Percentiles rank a stretch among this genome's conserved stretches.
These are phyloP conservation scores for Paramisgurnus dabryanus DNA, from an alignment of 2,113 vertebrate genomes.

Conservation along the genomic window DNA sequence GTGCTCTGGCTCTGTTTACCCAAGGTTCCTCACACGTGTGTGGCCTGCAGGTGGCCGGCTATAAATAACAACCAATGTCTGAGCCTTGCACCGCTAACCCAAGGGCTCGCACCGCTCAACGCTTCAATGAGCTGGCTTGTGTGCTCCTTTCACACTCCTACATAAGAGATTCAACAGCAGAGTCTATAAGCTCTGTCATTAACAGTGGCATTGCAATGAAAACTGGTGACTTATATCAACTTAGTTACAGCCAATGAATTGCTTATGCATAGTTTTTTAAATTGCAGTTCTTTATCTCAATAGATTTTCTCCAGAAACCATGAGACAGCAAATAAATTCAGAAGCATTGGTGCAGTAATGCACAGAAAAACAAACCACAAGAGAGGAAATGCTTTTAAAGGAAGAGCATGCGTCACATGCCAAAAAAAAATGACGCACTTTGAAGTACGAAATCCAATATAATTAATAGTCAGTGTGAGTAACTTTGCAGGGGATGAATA, in stretches of 20 bases:
- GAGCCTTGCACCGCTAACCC: conserved; percentile 19
- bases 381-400: conserved; percentile 19
- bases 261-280: too few relatives aligned
- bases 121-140: neutral
- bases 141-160: neutral
- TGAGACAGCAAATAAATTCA: neutral
- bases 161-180: neutral
- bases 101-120: neutral
- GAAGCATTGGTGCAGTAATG: neutral
- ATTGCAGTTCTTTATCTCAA: too few relatives aligned
- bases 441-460: conserved; percentile 43
- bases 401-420: conserved; percentile 9
- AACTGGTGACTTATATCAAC: conserved; percentile 3
- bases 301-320: neutral
- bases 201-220: neutral
- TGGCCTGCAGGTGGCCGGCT: conserved; percentile 61
- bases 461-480: conserved; percentile 54
- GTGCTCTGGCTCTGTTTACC: conserved; percentile 57
- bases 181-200: neutral
- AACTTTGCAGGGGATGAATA: conserved; percentile 45
- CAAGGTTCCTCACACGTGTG: conserved; percentile 58
- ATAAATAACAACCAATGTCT: conserved; percentile 60
- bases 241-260: neutral
- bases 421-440: conserved; percentile 19
- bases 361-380: conserved; percentile 8